These are phyloP conservation scores for Synanthedon tipuliformis DNA, from an alignment of 2,888 invertebrate species.

Conservation along the genomic window DNA sequence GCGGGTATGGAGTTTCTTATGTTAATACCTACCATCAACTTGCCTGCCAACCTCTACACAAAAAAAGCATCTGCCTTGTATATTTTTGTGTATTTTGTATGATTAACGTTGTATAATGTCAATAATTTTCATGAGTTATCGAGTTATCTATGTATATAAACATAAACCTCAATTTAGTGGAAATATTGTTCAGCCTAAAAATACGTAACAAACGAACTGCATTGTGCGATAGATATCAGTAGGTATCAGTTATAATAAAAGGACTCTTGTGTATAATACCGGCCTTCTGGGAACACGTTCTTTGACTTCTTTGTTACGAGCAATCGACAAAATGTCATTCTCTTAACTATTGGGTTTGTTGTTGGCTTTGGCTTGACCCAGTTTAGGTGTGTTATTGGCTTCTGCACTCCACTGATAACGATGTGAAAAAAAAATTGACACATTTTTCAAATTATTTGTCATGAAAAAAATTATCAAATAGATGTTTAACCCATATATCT, in stretches of 20 bases:
- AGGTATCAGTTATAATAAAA: conserved; percentile 18
- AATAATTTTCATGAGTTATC: too few relatives aligned
- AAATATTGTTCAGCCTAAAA: not conserved
- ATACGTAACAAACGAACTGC: not conserved
- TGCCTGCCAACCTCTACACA: too few relatives aligned
- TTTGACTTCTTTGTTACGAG: conserved; percentile 34
- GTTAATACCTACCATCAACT: too few relatives aligned
- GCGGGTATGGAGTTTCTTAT: too few relatives aligned
- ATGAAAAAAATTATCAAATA: conserved; percentile 1
- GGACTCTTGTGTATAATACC: conserved; percentile 26
- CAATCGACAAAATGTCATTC: conserved; percentile 11
- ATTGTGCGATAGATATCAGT: conserved; percentile 9
- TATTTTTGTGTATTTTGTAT: too few relatives aligned
- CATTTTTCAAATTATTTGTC: not conserved
- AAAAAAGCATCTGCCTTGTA: too few relatives aligned
- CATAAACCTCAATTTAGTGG: not conserved
- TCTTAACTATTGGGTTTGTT: conserved; percentile 12
- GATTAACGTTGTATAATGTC: too few relatives aligned
- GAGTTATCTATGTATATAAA: too few relatives aligned
- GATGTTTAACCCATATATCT: conserved; percentile 1
- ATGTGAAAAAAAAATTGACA: not conserved
- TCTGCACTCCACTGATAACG: conserved; percentile 1
- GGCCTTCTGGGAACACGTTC: conserved; percentile 39
- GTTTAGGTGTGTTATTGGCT: not conserved
- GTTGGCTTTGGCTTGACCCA: conserved; percentile 1